phyloP scores from a whole-genome alignment of 2,797 vertebrate genomes.

The Arremon aurantiirostris region DNA sequence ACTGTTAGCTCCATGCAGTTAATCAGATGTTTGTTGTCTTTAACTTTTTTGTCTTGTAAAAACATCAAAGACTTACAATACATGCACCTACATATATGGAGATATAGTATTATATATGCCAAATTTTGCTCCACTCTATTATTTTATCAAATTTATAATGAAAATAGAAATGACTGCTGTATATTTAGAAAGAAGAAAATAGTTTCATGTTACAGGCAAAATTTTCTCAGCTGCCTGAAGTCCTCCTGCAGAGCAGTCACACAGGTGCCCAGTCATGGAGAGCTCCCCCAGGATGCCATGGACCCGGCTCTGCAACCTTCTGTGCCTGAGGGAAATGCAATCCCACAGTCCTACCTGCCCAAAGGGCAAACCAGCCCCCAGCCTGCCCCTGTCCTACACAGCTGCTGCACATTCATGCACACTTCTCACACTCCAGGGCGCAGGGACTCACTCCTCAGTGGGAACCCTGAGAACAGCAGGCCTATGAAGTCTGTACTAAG shows the following conservation, averaged over 20 bases:
- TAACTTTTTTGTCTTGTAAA: not conserved
- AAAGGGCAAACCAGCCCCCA: not conserved
- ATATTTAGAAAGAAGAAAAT: not conserved
- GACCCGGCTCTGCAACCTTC: not conserved
- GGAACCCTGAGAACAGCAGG: not conserved
- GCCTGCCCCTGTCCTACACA: not conserved
- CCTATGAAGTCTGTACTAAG: fast-evolving
- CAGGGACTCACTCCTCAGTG: not conserved
- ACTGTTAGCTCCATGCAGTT: too few species aligned
- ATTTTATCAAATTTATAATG: not conserved
- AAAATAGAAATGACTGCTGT: not conserved
- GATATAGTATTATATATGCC: not conserved
- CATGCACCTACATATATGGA: not conserved
- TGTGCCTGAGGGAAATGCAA: not conserved
- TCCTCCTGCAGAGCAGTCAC: not conserved
- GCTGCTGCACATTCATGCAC: not conserved
- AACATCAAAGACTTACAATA: not conserved
- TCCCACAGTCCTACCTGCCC: not conserved
- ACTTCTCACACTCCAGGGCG: not conserved
- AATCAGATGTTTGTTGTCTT: not conserved
- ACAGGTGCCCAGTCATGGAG: not conserved
- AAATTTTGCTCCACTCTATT: not conserved
- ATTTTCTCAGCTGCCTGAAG: not conserved
- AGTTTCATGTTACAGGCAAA: not conserved
- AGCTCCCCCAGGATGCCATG: fast-evolving